phyloP scores from a whole-genome alignment of 2,888 invertebrate species.

The Coenonympha arcania region DNA sequence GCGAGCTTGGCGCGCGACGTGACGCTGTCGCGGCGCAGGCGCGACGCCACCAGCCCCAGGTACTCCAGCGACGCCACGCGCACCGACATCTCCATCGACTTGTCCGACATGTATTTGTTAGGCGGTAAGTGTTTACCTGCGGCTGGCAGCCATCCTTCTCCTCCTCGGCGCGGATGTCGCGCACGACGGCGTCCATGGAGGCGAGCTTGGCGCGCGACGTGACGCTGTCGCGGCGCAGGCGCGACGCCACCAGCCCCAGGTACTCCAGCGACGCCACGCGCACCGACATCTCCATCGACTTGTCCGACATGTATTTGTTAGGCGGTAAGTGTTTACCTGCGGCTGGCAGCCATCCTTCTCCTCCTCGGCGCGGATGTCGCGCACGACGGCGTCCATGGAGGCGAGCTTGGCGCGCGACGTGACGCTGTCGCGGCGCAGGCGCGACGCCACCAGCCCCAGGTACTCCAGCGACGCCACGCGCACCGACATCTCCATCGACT shows the following conservation, averaged over 20 bases:
- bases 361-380: slow-evolving; percentile 91
- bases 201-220: slow-evolving; percentile 88
- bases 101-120: slow-evolving; percentile 89
- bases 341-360: slow-evolving; percentile 81
- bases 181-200: slow-evolving; percentile 93
- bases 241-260: slow-evolving; percentile 96
- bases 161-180: slow-evolving; percentile 91
- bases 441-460: slow-evolving; percentile 96
- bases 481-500: slow-evolving; percentile 94
- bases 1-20: slow-evolving; percentile 88
- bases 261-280: slow-evolving; percentile 98
- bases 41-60: slow-evolving; percentile 96
- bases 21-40: slow-evolving; percentile 94
- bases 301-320: slow-evolving; percentile 89
- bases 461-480: slow-evolving; percentile 98
- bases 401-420: slow-evolving; percentile 88
- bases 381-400: slow-evolving; percentile 93
- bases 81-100: slow-evolving; percentile 94
- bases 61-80: slow-evolving; percentile 98
- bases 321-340: no score
- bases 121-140: no score
- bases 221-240: slow-evolving; percentile 94
- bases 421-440: slow-evolving; percentile 94
- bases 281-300: slow-evolving; percentile 94
- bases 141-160: slow-evolving; percentile 81